These are phyloP conservation scores for Passer domesticus DNA, from an alignment of 2,113 vertebrate species.

Conservation along the genomic window DNA sequence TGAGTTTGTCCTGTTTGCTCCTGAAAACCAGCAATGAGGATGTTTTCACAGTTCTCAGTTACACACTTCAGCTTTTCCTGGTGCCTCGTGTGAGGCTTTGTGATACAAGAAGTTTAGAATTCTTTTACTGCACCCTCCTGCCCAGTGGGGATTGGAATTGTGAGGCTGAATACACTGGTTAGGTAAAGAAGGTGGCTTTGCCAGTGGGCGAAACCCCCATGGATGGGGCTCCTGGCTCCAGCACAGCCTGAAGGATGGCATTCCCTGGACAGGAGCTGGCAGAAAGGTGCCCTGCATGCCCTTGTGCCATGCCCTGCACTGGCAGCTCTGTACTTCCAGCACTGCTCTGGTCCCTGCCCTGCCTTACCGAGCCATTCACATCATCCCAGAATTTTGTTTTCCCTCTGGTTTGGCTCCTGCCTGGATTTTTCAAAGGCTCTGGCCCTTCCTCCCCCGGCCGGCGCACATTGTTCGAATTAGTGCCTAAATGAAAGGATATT, in stretches of 20 bases:
- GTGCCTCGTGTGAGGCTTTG: neutral
- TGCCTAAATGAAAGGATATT: constrained; percentile 75
- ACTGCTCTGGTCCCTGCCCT: accelerated
- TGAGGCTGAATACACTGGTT: neutral
- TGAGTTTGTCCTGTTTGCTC: neutral
- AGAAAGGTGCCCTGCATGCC: accelerated
- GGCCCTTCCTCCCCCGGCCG: constrained; percentile 15
- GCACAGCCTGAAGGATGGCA: neutral
- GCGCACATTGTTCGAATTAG: constrained; percentile 74
- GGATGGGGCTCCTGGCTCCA: neutral
- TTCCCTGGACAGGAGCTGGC: accelerated
- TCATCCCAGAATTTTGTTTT: neutral
- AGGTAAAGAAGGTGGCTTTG: neutral
- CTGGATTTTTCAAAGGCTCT: constrained; percentile 45
- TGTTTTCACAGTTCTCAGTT: neutral
- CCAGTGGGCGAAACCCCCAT: neutral
- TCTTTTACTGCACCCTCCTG: neutral
- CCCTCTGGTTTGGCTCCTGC: constrained; percentile 6
- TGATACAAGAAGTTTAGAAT: neutral
- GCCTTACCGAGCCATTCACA: accelerated
- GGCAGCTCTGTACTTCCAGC: neutral
- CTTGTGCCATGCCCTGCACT: neutral
- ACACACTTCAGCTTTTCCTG: neutral
- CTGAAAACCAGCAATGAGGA: neutral
- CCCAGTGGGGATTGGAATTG: neutral